Conservation (phyloP, 2,888 invertebrate species). For the Tryphoninae sp. region DNA sequence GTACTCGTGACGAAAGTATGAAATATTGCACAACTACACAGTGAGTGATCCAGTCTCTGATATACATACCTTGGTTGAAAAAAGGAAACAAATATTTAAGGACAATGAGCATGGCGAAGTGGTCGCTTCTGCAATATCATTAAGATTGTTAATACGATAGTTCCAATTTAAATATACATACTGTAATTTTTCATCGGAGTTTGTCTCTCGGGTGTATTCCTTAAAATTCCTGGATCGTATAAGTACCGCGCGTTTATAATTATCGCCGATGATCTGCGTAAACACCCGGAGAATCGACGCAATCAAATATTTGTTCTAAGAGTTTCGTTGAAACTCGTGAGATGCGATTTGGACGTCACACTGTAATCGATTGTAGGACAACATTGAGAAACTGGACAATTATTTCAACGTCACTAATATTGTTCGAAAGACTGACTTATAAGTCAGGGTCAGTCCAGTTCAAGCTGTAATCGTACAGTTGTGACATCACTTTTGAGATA, state of each 20-base stretch:
- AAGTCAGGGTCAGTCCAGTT: slow-evolving; percentile 75
- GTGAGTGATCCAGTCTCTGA: background rate
- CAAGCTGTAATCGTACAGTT: slow-evolving; percentile 75
- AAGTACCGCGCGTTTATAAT: background rate
- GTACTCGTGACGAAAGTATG: slow-evolving; percentile 6
- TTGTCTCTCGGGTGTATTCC: background rate
- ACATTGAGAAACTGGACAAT: slow-evolving; percentile 30
- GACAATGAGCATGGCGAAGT: slow-evolving; percentile 9
- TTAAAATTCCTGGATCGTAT: background rate
- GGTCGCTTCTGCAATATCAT: slow-evolving; percentile 31
- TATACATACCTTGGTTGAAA: background rate
- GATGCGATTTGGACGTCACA: slow-evolving; percentile 18
- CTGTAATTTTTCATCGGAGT: slow-evolving; percentile 40
- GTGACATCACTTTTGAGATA: slow-evolving; percentile 73
- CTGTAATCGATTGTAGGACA: slow-evolving; percentile 15
- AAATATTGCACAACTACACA: background rate
- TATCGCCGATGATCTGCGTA: background rate
- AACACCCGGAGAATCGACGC: background rate
- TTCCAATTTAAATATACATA: slow-evolving; percentile 29
- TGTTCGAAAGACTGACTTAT: slow-evolving; percentile 57
- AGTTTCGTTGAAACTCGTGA: background rate
- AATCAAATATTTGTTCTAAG: slow-evolving; percentile 1
- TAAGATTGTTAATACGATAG: slow-evolving; percentile 48
- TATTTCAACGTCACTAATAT: slow-evolving; percentile 33
- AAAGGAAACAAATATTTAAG: slow-evolving; percentile 11